Base-by-base conservation (phyloP, 1,140 invertebrate genomes). In the Physella acuta region DNA sequence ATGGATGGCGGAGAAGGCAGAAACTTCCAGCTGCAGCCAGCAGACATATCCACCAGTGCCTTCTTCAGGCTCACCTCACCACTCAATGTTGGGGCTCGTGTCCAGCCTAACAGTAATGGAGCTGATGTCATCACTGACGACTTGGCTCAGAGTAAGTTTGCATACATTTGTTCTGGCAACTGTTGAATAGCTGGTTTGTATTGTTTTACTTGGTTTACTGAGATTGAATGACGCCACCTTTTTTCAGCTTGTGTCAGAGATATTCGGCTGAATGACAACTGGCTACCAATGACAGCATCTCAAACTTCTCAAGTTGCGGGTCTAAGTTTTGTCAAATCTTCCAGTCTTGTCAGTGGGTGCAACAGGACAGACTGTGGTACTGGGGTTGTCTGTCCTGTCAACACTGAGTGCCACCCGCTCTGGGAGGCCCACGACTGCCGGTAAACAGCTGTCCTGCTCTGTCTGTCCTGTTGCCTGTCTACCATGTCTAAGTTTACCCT, bases 401-500 rank as follows among this genome's bases (percentile, higher is more conserved):
- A 14, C 20, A 95, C 96, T 83, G 92, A 95, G 73, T 99, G 96
- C 85, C 92, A 95, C 37, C 95, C 98, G 85, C 89, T 97, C 0
- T 99, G 95, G 95, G 77, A 78, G 30, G 62, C 95, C 94, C 85
- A 92, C 94, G 95, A 97, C 79, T 98, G 95, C 94, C 95, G 94
- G 95, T 98, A 87, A 3, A 60, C n/a, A n/a, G n/a, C n/a, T n/a
- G n/a, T n/a, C n/a, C n/a, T n/a, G n/a, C n/a, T n/a, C n/a, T n/a
- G n/a, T n/a, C n/a, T n/a, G n/a, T n/a, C n/a, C n/a, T n/a, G n/a
- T n/a, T n/a, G n/a, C n/a, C n/a, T n/a, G n/a, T n/a, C n/a, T n/a
- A n/a, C n/a, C n/a, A n/a, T n/a, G n/a, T n/a, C n/a, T n/a, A n/a
- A n/a, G n/a, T n/a, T n/a, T n/a, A n/a, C n/a, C n/a, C n/a, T n/a